Evolutionary conservation across 2,113 vertebrate species (phyloP), one percentile per base, ranked within the genome.

Genomic region (Spea multiplicata): DNA sequence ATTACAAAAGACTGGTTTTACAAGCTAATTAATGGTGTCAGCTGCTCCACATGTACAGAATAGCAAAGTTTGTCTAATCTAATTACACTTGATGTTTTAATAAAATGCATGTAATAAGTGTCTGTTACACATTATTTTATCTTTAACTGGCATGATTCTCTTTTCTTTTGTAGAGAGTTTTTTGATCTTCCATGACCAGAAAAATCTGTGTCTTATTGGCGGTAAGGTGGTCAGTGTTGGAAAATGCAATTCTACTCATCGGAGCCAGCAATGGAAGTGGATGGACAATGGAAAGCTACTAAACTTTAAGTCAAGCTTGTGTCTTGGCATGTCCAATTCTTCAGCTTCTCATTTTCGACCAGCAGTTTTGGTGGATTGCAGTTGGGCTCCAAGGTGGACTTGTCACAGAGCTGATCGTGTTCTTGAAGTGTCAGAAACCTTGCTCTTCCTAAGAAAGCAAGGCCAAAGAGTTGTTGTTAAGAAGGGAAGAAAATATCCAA

Each of bases 201-300:
- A 84, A 85, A 88, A 85, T 44, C 85, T 91, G 14, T 97, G 96
- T 86, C 87, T 97, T 83, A 84, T 85, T 46, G 81, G 86, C 71
- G 84, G 61, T 14, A 85, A 76, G 50, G 78, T 16, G 5, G 89
- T 93, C 52, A 9, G 85, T 44, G 75, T 97, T 76, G 89, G 85
- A 44, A 87, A 16, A 0, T 97, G 96, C 87, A 89, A 91, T 68
- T 74, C 83, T 55, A 89, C 82, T 50, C 87, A 52, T 83, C 86
- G 80, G n/a, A 85, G 82, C 82, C 95, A 96, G 76, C 89, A 93
- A 46, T 97, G 95, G 95, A 88, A 66, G 66, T 97, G 95, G 94
- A 90, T 81, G 0, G 77, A 84, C 9, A 84, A 90, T 4, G 88
- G 84, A 81, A 94, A 87, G 62, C 88, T 97, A 16, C 83, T 90